Conservation (phyloP, 2,888 invertebrate genomes). For the Nasonovia ribisnigri region DNA sequence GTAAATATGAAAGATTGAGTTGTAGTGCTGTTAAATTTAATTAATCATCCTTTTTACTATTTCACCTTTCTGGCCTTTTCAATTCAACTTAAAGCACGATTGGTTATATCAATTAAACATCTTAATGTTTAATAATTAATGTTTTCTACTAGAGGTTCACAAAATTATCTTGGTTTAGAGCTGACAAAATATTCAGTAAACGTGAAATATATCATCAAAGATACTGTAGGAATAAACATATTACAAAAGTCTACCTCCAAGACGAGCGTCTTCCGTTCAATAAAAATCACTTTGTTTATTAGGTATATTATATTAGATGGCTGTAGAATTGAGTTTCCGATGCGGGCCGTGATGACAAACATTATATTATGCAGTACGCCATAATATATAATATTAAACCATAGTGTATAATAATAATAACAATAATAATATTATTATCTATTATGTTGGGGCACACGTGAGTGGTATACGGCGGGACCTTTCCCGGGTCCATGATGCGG, state of each 20-base stretch:
- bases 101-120: not conserved
- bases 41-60: not conserved
- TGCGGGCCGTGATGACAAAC: not conserved
- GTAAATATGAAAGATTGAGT: not conserved
- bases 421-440: not conserved
- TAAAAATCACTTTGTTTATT: not conserved
- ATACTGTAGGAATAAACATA: not conserved
- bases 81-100: not conserved
- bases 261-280: not conserved
- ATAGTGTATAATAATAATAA: constrained; percentile 5
- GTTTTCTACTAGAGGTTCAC: not conserved
- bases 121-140: not conserved
- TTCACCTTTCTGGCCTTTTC: not conserved
- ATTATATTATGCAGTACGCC: not conserved
- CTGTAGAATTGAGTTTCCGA: constrained; percentile 13
- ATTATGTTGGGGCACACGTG: not conserved
- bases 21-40: not conserved
- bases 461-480: not conserved
- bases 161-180: not conserved
- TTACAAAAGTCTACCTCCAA: not conserved
- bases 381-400: not conserved
- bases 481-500: not conserved
- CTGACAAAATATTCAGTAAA: not conserved
- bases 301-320: not conserved
- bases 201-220: not conserved